Evolutionary conservation across 2,888 invertebrate species (phyloP).

Genomic region (Halictus quadricinctus): DNA sequence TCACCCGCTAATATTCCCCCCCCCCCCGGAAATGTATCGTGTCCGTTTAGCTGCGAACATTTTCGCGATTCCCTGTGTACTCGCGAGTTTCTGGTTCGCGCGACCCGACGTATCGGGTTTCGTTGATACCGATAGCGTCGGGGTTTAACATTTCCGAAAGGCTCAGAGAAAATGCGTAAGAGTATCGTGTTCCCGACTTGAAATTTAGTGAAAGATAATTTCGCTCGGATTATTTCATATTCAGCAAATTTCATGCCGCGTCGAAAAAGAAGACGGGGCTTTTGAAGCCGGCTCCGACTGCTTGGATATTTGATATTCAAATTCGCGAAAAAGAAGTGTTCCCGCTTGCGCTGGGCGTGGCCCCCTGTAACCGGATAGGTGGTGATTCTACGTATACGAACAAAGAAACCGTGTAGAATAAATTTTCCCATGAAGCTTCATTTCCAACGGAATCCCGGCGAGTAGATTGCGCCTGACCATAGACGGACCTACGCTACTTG

Average conservation of each 20-base stretch:
- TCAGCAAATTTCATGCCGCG: not conserved
- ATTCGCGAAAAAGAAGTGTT: conserved; percentile 2
- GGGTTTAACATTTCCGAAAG: conserved; percentile 4
- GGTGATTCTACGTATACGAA: conserved; percentile 2
- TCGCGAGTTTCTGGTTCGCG: not conserved
- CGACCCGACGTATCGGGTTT: not conserved
- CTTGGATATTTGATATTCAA: conserved; percentile 16
- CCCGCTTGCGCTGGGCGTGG: not conserved
- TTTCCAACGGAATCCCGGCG: not conserved
- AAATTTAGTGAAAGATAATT: conserved; percentile 4
- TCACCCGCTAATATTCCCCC: not conserved
- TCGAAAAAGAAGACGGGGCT: not conserved
- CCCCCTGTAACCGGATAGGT: conserved; percentile 5
- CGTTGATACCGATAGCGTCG: not conserved
- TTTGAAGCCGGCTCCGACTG: not conserved
- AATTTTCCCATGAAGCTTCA: not conserved
- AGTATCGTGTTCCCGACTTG: not conserved
- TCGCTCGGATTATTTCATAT: conserved; percentile 1
- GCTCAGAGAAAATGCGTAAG: not conserved
- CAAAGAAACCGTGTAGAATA: conserved; percentile 7
- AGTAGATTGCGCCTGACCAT: not conserved
- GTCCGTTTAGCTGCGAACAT: not conserved
- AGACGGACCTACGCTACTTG: not conserved
- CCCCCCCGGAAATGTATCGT: not conserved
- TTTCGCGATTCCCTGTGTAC: not conserved